Evolutionary conservation across 2,888 invertebrate genomes (phyloP).

Genomic region (Clivina fossor): DNA sequence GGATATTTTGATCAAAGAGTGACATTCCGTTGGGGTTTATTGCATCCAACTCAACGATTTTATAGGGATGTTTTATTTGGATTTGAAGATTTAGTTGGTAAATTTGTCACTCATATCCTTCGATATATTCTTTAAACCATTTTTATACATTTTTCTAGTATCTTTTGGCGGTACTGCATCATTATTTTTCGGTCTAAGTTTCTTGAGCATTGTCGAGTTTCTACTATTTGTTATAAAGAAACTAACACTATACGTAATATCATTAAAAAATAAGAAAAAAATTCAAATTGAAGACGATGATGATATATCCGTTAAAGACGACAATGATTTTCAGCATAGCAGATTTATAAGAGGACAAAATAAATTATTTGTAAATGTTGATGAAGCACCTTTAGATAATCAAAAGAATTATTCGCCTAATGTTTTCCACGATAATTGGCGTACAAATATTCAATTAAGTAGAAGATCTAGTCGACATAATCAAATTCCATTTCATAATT

Average conservation of each 20-base stretch:
- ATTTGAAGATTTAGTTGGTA: conserved; percentile 65
- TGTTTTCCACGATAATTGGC: too few relatives aligned
- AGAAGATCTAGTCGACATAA: too few relatives aligned
- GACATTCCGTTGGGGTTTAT: conserved; percentile 56
- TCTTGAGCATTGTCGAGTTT: conserved; percentile 63
- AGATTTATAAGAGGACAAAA: too few relatives aligned
- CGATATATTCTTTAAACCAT: conserved; percentile 10
- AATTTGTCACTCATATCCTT: conserved; percentile 31
- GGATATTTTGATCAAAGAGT: conserved; percentile 54
- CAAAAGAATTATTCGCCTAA: too few relatives aligned
- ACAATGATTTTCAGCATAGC: too few relatives aligned
- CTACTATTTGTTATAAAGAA: conserved; percentile 56
- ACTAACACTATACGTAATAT: neutral
- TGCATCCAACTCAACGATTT: conserved; percentile 60
- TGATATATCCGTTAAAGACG: too few relatives aligned
- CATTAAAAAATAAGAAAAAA: neutral
- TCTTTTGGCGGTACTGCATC: conserved; percentile 66
- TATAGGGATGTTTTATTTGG: conserved; percentile 64
- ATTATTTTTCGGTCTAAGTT: conserved; percentile 65
- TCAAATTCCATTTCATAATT: too few relatives aligned
- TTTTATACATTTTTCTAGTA: conserved; percentile 51
- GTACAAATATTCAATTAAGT: too few relatives aligned
- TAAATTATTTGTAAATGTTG: too few relatives aligned
- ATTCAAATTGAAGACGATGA: too few relatives aligned
- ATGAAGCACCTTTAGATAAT: too few relatives aligned